Evolutionary conservation across 2,888 invertebrate species (phyloP), one percentile per base, ranked within the genome.

Genomic region (Acrobasis consociella): DNA sequence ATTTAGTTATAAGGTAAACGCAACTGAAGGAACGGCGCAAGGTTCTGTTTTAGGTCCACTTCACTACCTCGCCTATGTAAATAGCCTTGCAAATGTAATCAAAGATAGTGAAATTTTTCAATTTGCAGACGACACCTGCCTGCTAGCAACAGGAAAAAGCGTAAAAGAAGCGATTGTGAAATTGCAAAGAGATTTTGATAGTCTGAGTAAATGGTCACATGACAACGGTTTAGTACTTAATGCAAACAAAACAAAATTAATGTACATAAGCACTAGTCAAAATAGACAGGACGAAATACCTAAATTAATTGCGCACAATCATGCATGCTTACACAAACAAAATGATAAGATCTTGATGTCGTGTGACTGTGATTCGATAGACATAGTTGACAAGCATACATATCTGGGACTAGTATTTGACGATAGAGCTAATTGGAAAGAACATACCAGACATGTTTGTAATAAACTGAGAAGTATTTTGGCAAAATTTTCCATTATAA

Each of bases 121-220:
- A 53, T 70, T 66, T n/a, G 68, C 70, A 11, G 70, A 71, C 42
- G 71, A 68, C 53, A 72, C 69, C 1, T 69, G 72, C 22, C 60
- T 71, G 0, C 13, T 73, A 64, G 63, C 71, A 39, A 68, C 68
- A 9, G 39, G 64, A 52, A 64, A 52, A 42, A 62, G 63, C 17
- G 15, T 60, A 11, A 7, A 58, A 7, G 10, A 8, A 11, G 67
- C 67, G 5, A 9, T 49, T 46, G 11, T 22, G 22, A 39, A 39
- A 11, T 39, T 68, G 5, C 69, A 68, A 62, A 2, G 5, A 0
- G 65, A 69, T 39, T 66, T 69, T 15, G 53, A 55, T n/a, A 3
- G 9, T 3, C n/a, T 71, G 1, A 60, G 51, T 22, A 69, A 67
- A 60, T 69, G 68, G 69, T 64, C 66, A 2, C 69, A 71, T 49